These are phyloP conservation scores for Ctena decussata DNA, from an alignment of 2,888 invertebrate species.

Conservation along the genomic window DNA sequence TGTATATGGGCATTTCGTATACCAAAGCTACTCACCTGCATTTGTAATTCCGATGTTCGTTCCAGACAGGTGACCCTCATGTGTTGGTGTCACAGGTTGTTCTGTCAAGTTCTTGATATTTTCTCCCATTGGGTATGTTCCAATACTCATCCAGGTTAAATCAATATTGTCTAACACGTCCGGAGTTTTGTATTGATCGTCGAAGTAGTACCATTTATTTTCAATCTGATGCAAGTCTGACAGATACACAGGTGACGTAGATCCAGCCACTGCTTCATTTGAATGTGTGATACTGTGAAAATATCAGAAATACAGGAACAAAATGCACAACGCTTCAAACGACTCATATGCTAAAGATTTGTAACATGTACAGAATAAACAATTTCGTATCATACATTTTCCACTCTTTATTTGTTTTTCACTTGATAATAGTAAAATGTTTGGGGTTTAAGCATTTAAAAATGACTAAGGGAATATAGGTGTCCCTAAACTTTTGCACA, in stretches of 20 bases:
- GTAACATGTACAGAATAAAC: too few species aligned
- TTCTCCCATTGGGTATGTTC: conserved; percentile 61
- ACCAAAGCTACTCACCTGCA: too few species aligned
- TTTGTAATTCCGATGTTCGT: too few species aligned
- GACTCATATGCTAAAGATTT: too few species aligned
- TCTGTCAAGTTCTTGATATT: conserved; percentile 20
- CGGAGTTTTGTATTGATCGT: neutral
- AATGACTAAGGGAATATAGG: too few species aligned
- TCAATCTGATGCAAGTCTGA: neutral
- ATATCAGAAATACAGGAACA: neutral
- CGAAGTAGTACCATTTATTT: conserved; percentile 8
- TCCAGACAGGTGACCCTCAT: neutral
- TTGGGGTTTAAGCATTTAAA: too few species aligned
- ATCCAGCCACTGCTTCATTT: neutral
- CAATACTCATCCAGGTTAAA: conserved; percentile 46
- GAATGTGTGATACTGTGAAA: neutral
- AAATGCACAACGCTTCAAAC: too few species aligned
- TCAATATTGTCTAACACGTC: conserved; percentile 7
- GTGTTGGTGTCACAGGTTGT: neutral
- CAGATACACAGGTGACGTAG: neutral
- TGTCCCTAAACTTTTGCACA: too few species aligned
- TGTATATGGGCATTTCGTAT: too few species aligned
- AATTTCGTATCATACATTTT: too few species aligned
- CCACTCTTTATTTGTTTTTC: too few species aligned
- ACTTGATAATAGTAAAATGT: too few species aligned